Conservation (phyloP, 1,140 invertebrate species). For the Triops longicaudatus region DNA sequence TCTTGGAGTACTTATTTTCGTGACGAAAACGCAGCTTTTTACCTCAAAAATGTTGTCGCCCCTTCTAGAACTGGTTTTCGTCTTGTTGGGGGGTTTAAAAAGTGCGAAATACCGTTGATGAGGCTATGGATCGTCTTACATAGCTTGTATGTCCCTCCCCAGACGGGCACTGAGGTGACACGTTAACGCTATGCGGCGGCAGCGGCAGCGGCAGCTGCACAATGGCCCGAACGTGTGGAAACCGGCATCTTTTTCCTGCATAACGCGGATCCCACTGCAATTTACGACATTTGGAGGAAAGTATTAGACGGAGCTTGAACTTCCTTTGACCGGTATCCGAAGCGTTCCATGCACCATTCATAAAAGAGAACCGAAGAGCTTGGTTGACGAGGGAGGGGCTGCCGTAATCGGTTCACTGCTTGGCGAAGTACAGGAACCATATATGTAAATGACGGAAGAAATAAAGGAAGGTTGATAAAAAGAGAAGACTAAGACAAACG, state of each 20-base stretch:
- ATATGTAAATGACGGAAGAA: background rate
- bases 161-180: background rate
- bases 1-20: background rate
- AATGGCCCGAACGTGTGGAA: background rate
- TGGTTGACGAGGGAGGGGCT: background rate
- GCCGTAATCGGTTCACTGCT: slow-evolving; percentile 3
- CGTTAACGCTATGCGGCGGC: slow-evolving; percentile 14
- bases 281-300: background rate
- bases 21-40: background rate
- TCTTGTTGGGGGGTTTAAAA: background rate
- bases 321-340: background rate
- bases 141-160: background rate
- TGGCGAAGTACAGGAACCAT: background rate
- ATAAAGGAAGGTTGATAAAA: background rate
- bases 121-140: background rate
- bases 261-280: background rate
- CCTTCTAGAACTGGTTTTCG: background rate
- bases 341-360: background rate
- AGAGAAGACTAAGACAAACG: background rate
- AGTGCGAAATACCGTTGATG: background rate
- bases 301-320: background rate
- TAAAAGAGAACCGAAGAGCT: background rate
- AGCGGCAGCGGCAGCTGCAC: too few species aligned
- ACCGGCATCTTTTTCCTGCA: background rate
- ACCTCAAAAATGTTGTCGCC: background rate